Conservation (phyloP, 2,888 invertebrate species). For the Agriopis leucophaearia region DNA sequence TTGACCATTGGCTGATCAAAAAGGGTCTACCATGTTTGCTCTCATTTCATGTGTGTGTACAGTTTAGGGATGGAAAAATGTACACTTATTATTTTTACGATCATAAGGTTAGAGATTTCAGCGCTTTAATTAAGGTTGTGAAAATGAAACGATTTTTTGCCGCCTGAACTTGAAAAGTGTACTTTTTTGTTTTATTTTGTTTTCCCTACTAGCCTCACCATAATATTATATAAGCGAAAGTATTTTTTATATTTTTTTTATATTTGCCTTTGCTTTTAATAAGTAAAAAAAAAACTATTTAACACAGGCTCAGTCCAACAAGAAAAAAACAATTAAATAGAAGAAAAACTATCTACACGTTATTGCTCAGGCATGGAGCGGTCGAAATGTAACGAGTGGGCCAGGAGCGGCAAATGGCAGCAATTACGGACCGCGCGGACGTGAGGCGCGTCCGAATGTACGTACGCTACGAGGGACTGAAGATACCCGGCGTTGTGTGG, state of each 20-base stretch:
- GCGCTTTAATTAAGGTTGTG: too few species aligned
- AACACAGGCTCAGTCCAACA: too few species aligned
- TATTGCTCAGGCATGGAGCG: constrained; percentile 32
- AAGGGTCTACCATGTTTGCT: constrained; percentile 21
- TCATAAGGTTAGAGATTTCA: too few species aligned
- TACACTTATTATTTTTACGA: too few species aligned
- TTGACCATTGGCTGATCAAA: constrained; percentile 77
- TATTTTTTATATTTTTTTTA: too few species aligned
- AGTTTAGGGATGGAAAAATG: neutral
- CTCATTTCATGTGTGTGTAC: neutral
- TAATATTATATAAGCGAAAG: too few species aligned
- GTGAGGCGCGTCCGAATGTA: constrained; percentile 78
- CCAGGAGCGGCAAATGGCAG: constrained; percentile 78
- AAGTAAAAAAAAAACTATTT: neutral
- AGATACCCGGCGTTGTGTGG: constrained; percentile 53
- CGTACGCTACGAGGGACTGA: constrained; percentile 47
- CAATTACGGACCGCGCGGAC: constrained; percentile 83
- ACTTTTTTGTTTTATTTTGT: too few species aligned
- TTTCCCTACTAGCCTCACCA: too few species aligned
- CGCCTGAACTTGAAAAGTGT: too few species aligned
- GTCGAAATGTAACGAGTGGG: constrained; percentile 54
- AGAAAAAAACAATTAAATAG: neutral
- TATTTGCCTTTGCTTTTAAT: neutral
- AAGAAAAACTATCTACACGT: neutral
- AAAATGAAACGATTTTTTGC: too few species aligned